Conservation (phyloP, 30 jellyfish, hydroid and myxozoan species). For the Turritopsis rubra region DNA sequence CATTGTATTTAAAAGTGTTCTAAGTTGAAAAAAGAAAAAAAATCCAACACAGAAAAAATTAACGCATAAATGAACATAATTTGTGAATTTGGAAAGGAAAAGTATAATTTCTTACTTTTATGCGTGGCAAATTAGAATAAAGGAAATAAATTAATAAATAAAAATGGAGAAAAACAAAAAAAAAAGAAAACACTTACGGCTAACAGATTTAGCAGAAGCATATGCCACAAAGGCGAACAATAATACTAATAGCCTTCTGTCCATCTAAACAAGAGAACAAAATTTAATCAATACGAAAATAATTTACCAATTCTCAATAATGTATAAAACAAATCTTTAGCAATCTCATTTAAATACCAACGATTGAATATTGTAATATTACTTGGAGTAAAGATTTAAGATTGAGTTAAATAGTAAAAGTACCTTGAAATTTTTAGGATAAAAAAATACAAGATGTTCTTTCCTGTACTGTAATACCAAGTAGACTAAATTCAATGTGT, state of each 20-base stretch:
- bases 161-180: neutral
- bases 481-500: neutral
- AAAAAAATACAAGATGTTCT: neutral
- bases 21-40: no score
- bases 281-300: neutral
- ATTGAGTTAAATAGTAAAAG: neutral
- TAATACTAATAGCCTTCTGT: constrained; percentile 20
- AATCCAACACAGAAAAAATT: neutral
- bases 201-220: constrained; percentile 37
- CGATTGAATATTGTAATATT: no score
- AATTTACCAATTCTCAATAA: neutral
- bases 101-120: neutral
- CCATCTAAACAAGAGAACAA: constrained; percentile 25
- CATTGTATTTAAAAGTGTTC: no score
- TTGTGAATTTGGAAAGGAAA: neutral
- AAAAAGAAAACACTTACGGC: constrained; percentile 25
- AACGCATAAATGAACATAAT: neutral
- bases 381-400: neutral
- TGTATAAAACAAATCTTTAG: no score
- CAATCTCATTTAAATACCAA: no score
- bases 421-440: neutral
- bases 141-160: neutral
- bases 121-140: neutral
- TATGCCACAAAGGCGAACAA: constrained; percentile 36
- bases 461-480: neutral